Evolutionary conservation across 2,113 vertebrate species (phyloP).

Genomic region (Anguilla rostrata): DNA sequence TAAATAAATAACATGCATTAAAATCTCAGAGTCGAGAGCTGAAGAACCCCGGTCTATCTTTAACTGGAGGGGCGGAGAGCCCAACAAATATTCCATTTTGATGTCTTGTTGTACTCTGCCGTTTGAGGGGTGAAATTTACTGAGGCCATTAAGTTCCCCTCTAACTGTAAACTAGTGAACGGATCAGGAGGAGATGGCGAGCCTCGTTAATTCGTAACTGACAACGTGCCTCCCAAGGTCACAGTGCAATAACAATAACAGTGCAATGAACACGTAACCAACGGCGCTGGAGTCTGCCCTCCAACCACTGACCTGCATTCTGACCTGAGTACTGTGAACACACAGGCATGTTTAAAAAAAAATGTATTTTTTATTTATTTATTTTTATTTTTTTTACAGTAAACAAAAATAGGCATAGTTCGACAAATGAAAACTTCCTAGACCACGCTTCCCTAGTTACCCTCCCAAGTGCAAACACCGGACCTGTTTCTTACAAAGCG

Average conservation of each 20-base stretch:
- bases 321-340: not conserved
- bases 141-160: not conserved
- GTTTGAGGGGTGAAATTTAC: not conserved
- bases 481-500: not conserved
- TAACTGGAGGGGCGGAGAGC: conserved; percentile 27
- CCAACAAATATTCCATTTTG: conserved; percentile 16
- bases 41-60: conserved; percentile 40
- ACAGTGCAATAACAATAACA: not conserved
- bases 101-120: not conserved
- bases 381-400: too few species aligned
- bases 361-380: too few species aligned
- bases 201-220: not conserved
- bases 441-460: not conserved
- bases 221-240: not conserved
- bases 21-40: conserved; percentile 29
- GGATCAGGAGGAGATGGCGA: not conserved
- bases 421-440: not conserved
- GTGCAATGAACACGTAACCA: not conserved
- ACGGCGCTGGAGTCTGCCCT: not conserved
- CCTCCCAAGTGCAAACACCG: not conserved
- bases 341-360: not conserved
- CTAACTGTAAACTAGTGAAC: conserved; percentile 7
- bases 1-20: too few species aligned
- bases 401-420: too few species aligned
- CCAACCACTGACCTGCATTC: not conserved